phyloP scores from a whole-genome alignment of 2,888 invertebrate genomes.

The Brachyptera putata region DNA sequence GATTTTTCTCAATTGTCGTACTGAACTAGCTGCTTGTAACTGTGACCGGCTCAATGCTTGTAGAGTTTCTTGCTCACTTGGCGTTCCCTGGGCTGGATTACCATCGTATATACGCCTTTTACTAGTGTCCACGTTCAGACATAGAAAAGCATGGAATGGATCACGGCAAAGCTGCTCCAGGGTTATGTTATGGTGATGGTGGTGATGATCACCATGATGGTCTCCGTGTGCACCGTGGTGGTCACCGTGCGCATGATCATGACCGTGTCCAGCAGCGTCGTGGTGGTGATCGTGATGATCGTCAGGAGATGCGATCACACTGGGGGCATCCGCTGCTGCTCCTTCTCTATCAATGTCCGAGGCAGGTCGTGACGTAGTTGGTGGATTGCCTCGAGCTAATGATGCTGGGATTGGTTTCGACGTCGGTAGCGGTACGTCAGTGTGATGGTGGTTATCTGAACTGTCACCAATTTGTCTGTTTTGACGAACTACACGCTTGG shows the following conservation, averaged over 20 bases:
- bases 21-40: too few species aligned
- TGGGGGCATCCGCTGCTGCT: background rate
- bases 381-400: background rate
- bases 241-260: background rate
- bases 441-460: background rate
- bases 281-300: background rate
- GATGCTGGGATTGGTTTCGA: conserved; percentile 1
- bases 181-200: conserved; percentile 18
- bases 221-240: background rate
- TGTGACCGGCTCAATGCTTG: too few species aligned
- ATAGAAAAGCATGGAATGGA: conserved; percentile 15
- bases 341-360: background rate
- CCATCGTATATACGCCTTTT: conserved; percentile 6
- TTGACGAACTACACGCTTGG: too few species aligned
- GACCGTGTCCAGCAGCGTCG: background rate
- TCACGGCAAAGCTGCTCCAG: conserved; percentile 14
- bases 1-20: too few species aligned
- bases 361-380: background rate
- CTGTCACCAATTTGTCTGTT: background rate
- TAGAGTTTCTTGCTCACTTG: background rate
- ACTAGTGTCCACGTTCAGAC: conserved; percentile 4
- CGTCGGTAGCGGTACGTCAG: background rate
- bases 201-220: conserved; percentile 14
- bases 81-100: background rate
- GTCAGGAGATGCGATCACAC: background rate